Evolutionary conservation across 2,888 invertebrate species (phyloP), one percentile per base, ranked within the genome.

Genomic region (Napeogenes inachia): DNA sequence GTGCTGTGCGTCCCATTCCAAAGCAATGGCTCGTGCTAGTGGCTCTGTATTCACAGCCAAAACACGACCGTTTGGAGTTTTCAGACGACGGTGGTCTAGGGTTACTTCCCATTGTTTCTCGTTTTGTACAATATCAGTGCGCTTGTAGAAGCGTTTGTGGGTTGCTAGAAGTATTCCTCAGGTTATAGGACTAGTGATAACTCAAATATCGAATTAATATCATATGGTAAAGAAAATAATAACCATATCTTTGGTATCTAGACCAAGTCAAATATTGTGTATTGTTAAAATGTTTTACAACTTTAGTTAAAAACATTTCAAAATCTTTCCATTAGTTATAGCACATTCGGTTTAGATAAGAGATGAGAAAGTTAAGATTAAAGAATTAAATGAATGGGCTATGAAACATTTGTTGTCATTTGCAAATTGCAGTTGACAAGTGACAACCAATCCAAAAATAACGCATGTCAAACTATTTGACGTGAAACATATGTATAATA

Each of bases 1-100:
- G 67, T 93, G 93, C 81, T 99, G 99, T 5, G 94, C 91, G 73
- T 97, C 95, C 97, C 99, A 99, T 92, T 99, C 99, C 38, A 95
- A 93, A 1, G 99, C 98, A 56, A 99, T 94, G 21, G 97, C 98
- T 65, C 98, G 90, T 2, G 99, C 99, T 58, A 99, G 87, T 0
- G 96, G 94, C 85, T 99, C 97, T 83, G 93, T 96, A 33, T 94
- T 93, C 0, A 98, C 94, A 65, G 92, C 87, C 70, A 99, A 94
- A 8, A 94, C 81, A 63, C 92, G 92, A 2, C 98, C 98, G 72
- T 92, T 92, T 0, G 98, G 99, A 3, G 99, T 99, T 85, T 98
- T 98, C 21, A 99, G 84, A 78, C 97, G 96, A 21, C 94, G 91
- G 76, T 96, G 95, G 82, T 99, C 99, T 69, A 99, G 87, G 21